phyloP scores from a whole-genome alignment of 2,113 vertebrate genomes.

The Furnarius figulus region DNA sequence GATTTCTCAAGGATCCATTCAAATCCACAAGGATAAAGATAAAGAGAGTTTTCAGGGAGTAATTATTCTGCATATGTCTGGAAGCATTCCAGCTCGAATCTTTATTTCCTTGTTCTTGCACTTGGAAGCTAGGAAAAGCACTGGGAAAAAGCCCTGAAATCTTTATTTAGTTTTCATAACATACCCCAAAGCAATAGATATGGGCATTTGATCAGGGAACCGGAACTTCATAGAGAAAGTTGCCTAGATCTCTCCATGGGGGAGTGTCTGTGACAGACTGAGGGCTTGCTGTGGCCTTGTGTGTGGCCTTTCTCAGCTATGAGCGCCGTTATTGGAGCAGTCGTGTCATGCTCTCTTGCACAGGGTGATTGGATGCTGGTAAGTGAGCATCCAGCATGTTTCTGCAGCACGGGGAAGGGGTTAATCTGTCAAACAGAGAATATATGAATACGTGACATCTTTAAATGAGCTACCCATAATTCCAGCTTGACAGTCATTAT shows the following conservation, averaged over 20 bases:
- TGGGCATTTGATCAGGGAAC: neutral
- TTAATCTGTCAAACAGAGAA: neutral
- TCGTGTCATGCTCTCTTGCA: neutral
- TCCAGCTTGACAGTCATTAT: conserved; percentile 11
- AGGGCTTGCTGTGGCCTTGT: neutral
- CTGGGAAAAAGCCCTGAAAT: neutral
- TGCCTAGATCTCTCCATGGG: neutral
- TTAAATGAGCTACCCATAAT: conserved; percentile 12
- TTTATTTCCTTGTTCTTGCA: neutral
- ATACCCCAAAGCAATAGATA: neutral
- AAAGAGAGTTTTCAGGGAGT: neutral
- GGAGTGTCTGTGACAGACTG: neutral
- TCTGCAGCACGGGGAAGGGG: neutral
- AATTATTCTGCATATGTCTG: neutral
- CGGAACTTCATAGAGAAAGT: neutral
- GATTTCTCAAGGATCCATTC: neutral
- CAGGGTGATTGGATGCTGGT: neutral
- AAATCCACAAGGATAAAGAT: neutral
- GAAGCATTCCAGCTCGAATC: neutral
- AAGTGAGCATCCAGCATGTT: neutral
- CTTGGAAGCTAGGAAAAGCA: neutral
- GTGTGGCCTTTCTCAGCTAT: neutral
- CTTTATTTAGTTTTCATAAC: neutral
- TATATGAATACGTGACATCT: neutral
- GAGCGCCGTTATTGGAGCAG: rapidly evolving